These are phyloP conservation scores for Craterocephalus amniculus DNA, from an alignment of 2,797 vertebrate species.

Conservation along the genomic window DNA sequence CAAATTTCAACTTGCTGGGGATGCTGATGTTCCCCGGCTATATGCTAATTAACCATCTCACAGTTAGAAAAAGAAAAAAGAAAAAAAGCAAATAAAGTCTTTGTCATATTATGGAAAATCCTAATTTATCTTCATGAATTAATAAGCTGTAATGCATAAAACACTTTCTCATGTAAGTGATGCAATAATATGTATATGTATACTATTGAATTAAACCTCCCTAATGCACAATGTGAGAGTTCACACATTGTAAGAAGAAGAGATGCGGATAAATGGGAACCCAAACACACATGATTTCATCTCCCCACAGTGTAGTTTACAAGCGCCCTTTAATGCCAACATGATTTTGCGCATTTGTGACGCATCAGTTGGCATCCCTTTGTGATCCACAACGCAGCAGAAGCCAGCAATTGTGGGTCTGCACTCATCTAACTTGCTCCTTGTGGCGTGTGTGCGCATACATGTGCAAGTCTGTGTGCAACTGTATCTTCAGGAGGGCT, in stretches of 20 bases:
- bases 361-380: slow-evolving; percentile 20
- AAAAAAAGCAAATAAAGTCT: no score
- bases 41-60: not conserved
- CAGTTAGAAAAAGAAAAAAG: no score
- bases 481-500: slow-evolving; percentile 8
- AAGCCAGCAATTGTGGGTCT: not conserved
- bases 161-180: not conserved
- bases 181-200: not conserved
- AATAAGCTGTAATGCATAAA: not conserved
- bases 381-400: not conserved
- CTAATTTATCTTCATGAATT: no score
- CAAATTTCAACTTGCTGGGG: not conserved
- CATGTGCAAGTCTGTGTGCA: slow-evolving; percentile 17
- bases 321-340: slow-evolving; percentile 29
- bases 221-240: slow-evolving; percentile 18
- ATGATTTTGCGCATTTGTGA: slow-evolving; percentile 20
- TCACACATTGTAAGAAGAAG: not conserved
- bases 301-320: slow-evolving; percentile 20
- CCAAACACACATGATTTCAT: slow-evolving; percentile 6
- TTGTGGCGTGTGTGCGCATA: slow-evolving; percentile 19
- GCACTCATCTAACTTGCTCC: slow-evolving; percentile 33
- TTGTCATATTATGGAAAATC: no score
- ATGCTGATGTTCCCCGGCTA: not conserved
- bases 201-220: not conserved
- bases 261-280: slow-evolving; percentile 10